Base-by-base conservation (phyloP, 2,797 vertebrate genomes). In the Platalea minor region DNA sequence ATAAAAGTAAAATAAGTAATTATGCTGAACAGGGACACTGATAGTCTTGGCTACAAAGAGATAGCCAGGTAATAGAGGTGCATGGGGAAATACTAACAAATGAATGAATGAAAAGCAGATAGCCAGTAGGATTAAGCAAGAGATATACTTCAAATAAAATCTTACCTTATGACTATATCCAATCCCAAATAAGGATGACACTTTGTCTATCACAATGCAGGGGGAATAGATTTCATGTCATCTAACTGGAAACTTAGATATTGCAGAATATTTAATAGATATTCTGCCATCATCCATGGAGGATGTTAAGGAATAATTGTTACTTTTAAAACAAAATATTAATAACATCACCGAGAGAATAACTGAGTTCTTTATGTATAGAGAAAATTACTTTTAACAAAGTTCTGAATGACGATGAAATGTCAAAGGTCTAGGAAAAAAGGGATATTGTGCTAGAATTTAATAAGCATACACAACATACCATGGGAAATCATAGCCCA, bases 251-350 rank as follows among this genome's bases (percentile, higher is more conserved):
- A 29, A 85, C 43, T 17, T 21, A 43, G 21, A 31, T 53, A 63
- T 2, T 43, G 12, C 4, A 76, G 41, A 35, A 9, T 57, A 79
- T 48, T 12, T 51, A 35, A 21, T 33, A 18, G 5, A 17, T 89
- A 25, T n/a, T 67, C 51, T 53, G 8, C 18, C 28, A 15, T 21
- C 9, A 65, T 0, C 5, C 10, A 31, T 1, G 4, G 13, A 26
- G 17, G 7, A 31, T 4, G 0, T 35, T 41, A 51, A 35, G 4
- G 10, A 69, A 24, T 2, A n/a, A n/a, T 5, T 45, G 9, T 16
- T 85, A 35, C 9, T 73, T 63, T 31, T 39, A 15, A 65, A 93
- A 39, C 10, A 80, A 53, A 39, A 3, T 8, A 25, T 46, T 63
- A n/a, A 3, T 50, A 46, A 37, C 4, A 35, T 33, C 2, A 56